Conservation (phyloP, 2,888 invertebrate species). For the Abrostola tripartita region DNA sequence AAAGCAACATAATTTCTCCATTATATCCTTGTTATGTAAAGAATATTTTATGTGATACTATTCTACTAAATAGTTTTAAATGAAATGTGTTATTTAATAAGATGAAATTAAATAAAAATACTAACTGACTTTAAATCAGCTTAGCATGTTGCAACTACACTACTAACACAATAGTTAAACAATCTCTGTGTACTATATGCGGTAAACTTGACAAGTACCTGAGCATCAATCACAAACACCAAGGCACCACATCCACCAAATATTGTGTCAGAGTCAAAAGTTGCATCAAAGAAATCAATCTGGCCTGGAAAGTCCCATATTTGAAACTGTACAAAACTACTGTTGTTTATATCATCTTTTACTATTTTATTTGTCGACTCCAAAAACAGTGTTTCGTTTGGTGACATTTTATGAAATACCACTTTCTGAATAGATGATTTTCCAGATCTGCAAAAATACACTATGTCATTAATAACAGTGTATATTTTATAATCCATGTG, state of each 20-base stretch:
- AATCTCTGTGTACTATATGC: too few relatives aligned
- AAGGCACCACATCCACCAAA: conserved; percentile 99
- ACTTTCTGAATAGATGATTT: conserved; percentile 99
- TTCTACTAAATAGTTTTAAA: too few relatives aligned
- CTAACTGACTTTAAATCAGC: too few relatives aligned
- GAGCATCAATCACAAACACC: conserved; percentile 99
- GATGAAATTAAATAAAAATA: too few relatives aligned
- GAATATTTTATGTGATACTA: too few relatives aligned
- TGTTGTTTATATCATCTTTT: conserved; percentile 98
- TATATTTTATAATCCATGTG: background rate
- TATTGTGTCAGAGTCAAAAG: conserved; percentile 98
- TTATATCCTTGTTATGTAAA: too few relatives aligned
- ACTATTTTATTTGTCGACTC: conserved; percentile 99
- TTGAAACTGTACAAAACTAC: conserved; percentile 99
- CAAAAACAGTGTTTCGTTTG: conserved; percentile 99
- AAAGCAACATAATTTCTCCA: too few relatives aligned
- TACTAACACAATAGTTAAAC: too few relatives aligned
- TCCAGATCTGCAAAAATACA: conserved; percentile 93
- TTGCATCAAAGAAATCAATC: conserved; percentile 98
- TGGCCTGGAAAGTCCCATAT: conserved; percentile 99
- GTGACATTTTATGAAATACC: conserved; percentile 99
- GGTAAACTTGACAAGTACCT: conserved; percentile 80
- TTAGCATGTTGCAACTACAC: too few relatives aligned
- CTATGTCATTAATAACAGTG: background rate
- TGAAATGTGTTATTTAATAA: too few relatives aligned